Evolutionary conservation across 2,113 vertebrate genomes (phyloP), one percentile per base, ranked within the genome.

Genomic region (Anhinga rufa): DNA sequence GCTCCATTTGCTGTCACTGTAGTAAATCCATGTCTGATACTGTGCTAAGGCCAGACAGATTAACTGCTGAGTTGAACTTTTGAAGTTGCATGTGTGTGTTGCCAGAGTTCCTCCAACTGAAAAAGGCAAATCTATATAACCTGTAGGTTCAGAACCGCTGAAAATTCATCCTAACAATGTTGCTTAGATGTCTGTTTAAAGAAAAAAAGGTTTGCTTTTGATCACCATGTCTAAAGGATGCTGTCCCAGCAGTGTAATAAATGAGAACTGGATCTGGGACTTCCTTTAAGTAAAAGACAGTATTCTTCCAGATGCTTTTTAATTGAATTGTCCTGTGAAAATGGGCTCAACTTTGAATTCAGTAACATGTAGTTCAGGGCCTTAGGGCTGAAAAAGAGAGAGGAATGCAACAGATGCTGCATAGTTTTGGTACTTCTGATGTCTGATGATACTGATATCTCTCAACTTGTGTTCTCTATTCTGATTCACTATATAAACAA

Each of bases 241-340:
- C 77, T 96, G 95, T 91, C 79, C 83, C 7, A 22, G 61, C 64
- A 91, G 55, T n/a, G 55, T 95, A 93, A 90, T 95, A 97, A 96
- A 97, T 94, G 75, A 90, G 86, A 97, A 93, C 36, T 95, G 81
- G 69, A 93, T 78, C 61, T 93, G 75, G 55, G 70, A 92, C 49
- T 88, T 76, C 40, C 49, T 94, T 96, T 95, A 78, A 88, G 60
- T 77, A 85, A 94, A 91, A 91, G 71, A 90, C 16, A 36, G 12
- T 58, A 52, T 91, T 89, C 49, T 89, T 87, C 92, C 97, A 97
- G 95, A 92, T 98, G 94, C 57, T 77, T 96, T 94, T 90, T 74
- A 96, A 97, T 97, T 95, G 81, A 97, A 90, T 71, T 91, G 66
- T 90, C 79, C 93, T 83, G 81, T 96, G 93, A 86, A 95, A 82